A percentile compares a stretch with the other conserved stretches of the same genome.
These are phyloP conservation scores for Folsomia manolachei DNA, from an alignment of 2,888 invertebrate species.

Conservation along the genomic window DNA sequence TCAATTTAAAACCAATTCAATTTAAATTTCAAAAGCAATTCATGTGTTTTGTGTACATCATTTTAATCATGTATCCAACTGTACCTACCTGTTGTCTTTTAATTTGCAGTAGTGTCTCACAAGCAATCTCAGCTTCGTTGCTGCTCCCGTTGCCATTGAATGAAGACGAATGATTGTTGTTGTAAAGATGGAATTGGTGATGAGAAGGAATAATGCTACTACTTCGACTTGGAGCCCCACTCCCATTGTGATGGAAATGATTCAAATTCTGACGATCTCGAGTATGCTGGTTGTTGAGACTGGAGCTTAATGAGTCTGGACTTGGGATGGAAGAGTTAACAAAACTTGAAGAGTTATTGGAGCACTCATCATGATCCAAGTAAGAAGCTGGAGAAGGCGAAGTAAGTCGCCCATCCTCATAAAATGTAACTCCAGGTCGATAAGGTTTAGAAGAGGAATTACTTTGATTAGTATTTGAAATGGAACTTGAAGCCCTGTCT, in stretches of 20 bases:
- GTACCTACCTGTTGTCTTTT: conserved; percentile 44
- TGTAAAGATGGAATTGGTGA: not conserved
- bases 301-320: conserved; percentile 44
- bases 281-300: conserved; percentile 20
- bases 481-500: conserved; percentile 23
- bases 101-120: conserved; percentile 44
- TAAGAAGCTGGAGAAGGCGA: conserved; percentile 10
- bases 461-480: conserved; percentile 6
- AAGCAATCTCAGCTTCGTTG: conserved; percentile 32
- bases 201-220: conserved; percentile 11
- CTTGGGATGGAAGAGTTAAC: conserved; percentile 42
- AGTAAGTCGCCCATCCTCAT: conserved; percentile 19
- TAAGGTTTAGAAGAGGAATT: conserved; percentile 11
- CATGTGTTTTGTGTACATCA: not conserved
- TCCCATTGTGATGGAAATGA: conserved; percentile 8
- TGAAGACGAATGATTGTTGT: not conserved
- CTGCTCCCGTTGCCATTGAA: conserved; percentile 19
- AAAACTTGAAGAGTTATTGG: conserved; percentile 37
- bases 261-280: not conserved
- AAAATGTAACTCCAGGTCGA: conserved; percentile 24
- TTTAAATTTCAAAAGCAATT: not conserved
- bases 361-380: conserved; percentile 41
- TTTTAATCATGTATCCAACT: too few species aligned
- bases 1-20: not conserved
- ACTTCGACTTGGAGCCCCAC: conserved; percentile 7